Evolutionary conservation across 2,113 vertebrate genomes (phyloP).

Genomic region (Platysternon megacephalum): DNA sequence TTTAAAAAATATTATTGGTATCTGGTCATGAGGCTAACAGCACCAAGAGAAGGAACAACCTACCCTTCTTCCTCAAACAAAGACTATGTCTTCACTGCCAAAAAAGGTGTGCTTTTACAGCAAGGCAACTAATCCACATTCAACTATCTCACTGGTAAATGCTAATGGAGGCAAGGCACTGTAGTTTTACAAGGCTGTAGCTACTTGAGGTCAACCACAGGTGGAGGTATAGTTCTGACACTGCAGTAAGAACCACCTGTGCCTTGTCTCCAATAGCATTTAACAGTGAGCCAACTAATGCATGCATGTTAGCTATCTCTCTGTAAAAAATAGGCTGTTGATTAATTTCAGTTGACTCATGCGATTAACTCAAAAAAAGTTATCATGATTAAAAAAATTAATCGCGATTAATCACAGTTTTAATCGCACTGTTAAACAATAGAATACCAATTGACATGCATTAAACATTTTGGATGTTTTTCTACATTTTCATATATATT

Average conservation of each 20-base stretch:
- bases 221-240: not conserved
- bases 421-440: too few species aligned
- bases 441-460: too few species aligned
- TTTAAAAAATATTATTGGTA: not conserved
- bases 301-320: not conserved
- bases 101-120: not conserved
- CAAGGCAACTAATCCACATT: not conserved
- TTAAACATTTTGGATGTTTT: too few species aligned
- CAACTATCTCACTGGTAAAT: not conserved
- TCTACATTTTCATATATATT: too few species aligned
- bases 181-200: not conserved
- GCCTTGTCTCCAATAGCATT: not conserved
- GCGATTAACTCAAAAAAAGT: too few species aligned
- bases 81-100: not conserved
- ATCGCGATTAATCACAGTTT: too few species aligned
- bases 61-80: not conserved
- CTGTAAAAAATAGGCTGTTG: not conserved
- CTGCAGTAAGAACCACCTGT: not conserved
- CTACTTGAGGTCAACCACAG: not conserved
- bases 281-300: not conserved
- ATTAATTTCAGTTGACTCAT: too few species aligned
- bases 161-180: not conserved
- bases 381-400: too few species aligned
- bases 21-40: not conserved
- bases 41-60: not conserved